A percentile compares a stretch with the other conserved stretches of the same genome.
Conservation (phyloP, 2,888 invertebrate species). For the Labia minor region DNA sequence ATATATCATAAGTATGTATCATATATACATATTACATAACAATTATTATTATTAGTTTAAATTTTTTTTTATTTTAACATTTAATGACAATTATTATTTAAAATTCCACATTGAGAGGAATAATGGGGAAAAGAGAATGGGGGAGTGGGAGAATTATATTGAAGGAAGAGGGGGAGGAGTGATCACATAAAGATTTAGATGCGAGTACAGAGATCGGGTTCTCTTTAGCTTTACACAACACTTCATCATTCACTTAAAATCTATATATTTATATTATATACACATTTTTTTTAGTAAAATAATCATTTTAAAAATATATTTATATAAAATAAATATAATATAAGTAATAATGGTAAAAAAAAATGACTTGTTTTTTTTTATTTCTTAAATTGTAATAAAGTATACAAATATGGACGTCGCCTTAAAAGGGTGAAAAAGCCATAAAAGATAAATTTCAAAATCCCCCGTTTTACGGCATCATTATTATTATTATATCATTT, state of each 20-base stretch:
- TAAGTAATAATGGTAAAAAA: neutral
- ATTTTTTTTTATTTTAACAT: too few species aligned
- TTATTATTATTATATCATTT: too few species aligned
- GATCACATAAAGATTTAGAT: conserved; percentile 2
- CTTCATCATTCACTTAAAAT: neutral
- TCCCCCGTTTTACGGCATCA: too few species aligned
- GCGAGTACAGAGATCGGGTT: neutral
- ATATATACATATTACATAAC: too few species aligned
- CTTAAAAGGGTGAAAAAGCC: too few species aligned
- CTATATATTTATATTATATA: conserved; percentile 1
- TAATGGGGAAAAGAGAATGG: neutral
- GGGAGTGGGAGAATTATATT: neutral
- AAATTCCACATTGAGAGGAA: too few species aligned
- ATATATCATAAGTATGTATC: too few species aligned
- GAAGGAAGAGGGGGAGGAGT: neutral
- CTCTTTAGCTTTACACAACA: neutral
- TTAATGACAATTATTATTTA: too few species aligned
- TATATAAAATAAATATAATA: neutral
- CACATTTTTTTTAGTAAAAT: neutral
- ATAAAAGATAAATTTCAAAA: too few species aligned
- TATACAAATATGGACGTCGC: too few species aligned
- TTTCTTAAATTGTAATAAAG: too few species aligned
- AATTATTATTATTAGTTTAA: too few species aligned
- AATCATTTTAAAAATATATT: neutral
- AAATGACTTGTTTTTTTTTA: neutral